Percentiles rank a stretch among this genome's conserved stretches.
phyloP scores from a whole-genome alignment of 2,888 invertebrate species.

The Mylabris sibirica region DNA sequence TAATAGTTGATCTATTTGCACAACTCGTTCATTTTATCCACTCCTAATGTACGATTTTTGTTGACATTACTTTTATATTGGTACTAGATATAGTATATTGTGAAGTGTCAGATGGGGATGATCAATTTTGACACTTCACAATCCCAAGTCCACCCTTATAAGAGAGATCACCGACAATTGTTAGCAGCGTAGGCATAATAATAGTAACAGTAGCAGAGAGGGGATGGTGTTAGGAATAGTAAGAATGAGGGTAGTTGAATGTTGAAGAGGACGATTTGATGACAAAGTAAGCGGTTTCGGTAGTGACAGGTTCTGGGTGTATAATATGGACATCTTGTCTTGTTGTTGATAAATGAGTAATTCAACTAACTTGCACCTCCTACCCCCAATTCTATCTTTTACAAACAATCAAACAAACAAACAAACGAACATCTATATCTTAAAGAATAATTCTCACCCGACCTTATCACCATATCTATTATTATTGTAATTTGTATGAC shows the following conservation, averaged over 20 bases:
- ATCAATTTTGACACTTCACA: conserved; percentile 29
- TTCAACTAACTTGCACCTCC: neutral
- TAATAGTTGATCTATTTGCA: neutral
- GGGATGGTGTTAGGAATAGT: neutral
- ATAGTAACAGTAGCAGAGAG: too few relatives aligned
- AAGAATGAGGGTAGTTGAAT: conserved; percentile 17
- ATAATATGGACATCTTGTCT: conserved; percentile 8
- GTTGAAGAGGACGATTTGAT: conserved; percentile 17
- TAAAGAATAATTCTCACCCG: neutral
- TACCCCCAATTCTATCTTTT: neutral
- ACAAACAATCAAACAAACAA: neutral
- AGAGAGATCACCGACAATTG: neutral
- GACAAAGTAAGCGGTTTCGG: conserved; percentile 40
- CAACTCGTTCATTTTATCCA: conserved; percentile 1
- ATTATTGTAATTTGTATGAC: neutral
- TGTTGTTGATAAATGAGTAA: conserved; percentile 9
- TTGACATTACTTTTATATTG: conserved; percentile 14
- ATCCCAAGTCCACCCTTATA: conserved; percentile 14
- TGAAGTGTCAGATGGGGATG: conserved; percentile 23
- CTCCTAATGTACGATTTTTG: conserved; percentile 8
- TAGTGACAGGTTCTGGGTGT: conserved; percentile 33
- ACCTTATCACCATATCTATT: neutral
- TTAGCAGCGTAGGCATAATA: neutral
- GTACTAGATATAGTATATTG: conserved; percentile 4
- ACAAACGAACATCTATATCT: neutral